phyloP scores from a whole-genome alignment of 2,797 vertebrate species.

The Sebastes oblongus region DNA sequence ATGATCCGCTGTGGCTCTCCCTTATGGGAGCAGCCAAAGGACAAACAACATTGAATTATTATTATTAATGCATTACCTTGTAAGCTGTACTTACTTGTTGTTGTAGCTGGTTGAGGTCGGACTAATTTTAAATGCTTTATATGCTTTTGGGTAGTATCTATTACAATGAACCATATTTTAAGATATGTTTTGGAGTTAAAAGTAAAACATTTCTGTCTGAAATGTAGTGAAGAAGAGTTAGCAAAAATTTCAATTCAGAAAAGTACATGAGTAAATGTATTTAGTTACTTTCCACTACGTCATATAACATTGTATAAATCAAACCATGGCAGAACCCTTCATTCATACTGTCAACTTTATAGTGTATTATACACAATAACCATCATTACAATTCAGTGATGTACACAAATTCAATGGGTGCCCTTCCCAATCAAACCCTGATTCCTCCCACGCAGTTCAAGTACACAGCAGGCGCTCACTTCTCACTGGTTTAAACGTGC shows the following conservation, averaged over 20 bases:
- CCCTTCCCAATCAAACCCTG: neutral
- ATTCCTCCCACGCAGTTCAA: slow-evolving; percentile 9
- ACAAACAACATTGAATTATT: too few species aligned
- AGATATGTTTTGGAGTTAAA: neutral
- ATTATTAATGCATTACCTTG: neutral
- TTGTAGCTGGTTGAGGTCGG: neutral
- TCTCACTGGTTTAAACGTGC: slow-evolving; percentile 3
- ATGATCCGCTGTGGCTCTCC: too few species aligned
- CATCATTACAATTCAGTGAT: neutral
- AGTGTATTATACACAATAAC: neutral
- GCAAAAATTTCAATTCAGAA: neutral
- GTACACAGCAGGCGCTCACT: neutral
- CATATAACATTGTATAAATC: neutral
- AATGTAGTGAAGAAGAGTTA: neutral
- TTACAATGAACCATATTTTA: neutral
- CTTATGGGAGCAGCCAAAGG: too few species aligned
- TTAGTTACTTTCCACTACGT: neutral
- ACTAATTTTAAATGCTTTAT: neutral
- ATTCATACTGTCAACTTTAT: neutral
- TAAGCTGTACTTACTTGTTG: neutral
- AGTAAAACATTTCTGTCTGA: neutral
- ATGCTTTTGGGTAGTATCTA: neutral
- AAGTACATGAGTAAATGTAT: neutral
- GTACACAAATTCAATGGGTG: neutral
- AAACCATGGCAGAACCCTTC: neutral